Evolutionary conservation across 1,140 invertebrate genomes (phyloP).

Genomic region (Sarcophaga peregrina): DNA sequence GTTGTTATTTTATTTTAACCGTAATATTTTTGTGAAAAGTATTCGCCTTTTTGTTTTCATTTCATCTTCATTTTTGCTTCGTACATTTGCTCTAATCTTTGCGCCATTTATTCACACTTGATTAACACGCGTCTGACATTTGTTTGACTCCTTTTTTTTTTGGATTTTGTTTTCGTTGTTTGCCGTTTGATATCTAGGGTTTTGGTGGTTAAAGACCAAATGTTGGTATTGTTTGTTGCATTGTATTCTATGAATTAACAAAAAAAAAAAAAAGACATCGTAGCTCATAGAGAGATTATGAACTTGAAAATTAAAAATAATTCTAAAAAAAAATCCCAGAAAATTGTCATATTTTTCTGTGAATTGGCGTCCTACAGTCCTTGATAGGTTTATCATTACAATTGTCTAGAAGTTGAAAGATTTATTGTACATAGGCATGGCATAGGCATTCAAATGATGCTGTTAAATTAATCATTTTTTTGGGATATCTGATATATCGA

Average conservation of each 20-base stretch:
- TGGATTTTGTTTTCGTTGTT: background rate
- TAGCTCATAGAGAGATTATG: background rate
- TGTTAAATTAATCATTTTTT: no score
- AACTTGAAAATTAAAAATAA: conserved; percentile 37
- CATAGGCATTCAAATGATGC: no score
- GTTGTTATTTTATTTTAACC: conserved; percentile 21
- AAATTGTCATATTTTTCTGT: conserved; percentile 30
- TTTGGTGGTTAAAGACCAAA: conserved; percentile 38
- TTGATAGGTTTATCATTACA: no score
- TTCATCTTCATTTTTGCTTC: conserved; percentile 47
- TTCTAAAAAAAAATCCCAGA: background rate
- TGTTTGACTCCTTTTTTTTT: conserved; percentile 50
- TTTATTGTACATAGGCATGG: no score
- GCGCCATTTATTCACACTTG: conserved; percentile 67
- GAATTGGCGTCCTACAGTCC: background rate
- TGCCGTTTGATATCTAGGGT: background rate
- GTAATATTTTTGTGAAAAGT: conserved; percentile 39
- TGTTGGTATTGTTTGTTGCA: conserved; percentile 25
- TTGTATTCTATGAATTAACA: conserved; percentile 1
- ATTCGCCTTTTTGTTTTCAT: conserved; percentile 46
- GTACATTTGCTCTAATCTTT: conserved; percentile 62
- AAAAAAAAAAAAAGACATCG: conserved; percentile 21
- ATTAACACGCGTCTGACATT: conserved; percentile 67
- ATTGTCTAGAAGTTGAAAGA: no score
- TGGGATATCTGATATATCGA: no score